phyloP scores from a whole-genome alignment of 2,888 invertebrate genomes.

The Drosophila vallismaia region DNA sequence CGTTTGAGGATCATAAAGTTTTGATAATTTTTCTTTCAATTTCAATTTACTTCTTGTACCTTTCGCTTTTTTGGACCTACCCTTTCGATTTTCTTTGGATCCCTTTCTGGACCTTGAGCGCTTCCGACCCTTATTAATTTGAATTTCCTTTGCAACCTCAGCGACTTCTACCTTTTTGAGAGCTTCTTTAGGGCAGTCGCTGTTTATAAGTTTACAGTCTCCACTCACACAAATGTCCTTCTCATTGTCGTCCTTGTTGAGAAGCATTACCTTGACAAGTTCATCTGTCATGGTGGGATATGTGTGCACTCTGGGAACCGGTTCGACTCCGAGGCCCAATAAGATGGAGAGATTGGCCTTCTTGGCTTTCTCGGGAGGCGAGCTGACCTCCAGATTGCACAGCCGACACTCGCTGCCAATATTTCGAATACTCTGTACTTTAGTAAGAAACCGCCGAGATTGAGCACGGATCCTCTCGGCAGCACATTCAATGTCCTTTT shows the following conservation, averaged over 20 bases:
- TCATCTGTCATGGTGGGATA: background rate
- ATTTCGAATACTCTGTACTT: background rate
- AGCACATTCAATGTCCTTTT: slow-evolving; percentile 41
- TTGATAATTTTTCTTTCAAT: too few relatives aligned
- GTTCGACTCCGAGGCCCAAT: slow-evolving; percentile 12
- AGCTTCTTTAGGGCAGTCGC: too few relatives aligned
- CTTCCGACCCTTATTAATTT: too few relatives aligned
- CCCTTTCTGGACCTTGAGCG: too few relatives aligned
- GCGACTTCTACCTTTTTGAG: too few relatives aligned
- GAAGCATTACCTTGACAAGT: slow-evolving; percentile 4
- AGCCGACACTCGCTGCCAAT: slow-evolving; percentile 31
- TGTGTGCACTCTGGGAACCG: background rate
- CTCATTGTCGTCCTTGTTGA: background rate
- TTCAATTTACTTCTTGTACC: background rate
- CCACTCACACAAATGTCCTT: background rate
- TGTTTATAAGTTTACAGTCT: slow-evolving; percentile 2
- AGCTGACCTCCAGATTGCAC: slow-evolving; percentile 23
- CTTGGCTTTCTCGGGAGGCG: rapidly evolving
- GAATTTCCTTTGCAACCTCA: too few relatives aligned
- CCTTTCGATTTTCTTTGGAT: too few relatives aligned
- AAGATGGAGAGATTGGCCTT: slow-evolving; percentile 33
- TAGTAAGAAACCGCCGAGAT: slow-evolving; percentile 1
- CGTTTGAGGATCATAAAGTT: background rate
- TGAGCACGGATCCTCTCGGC: slow-evolving; percentile 13
- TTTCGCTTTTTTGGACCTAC: background rate